Evolutionary conservation across 2,797 vertebrate genomes (phyloP).

Genomic region (Epinephelus malabaricus): DNA sequence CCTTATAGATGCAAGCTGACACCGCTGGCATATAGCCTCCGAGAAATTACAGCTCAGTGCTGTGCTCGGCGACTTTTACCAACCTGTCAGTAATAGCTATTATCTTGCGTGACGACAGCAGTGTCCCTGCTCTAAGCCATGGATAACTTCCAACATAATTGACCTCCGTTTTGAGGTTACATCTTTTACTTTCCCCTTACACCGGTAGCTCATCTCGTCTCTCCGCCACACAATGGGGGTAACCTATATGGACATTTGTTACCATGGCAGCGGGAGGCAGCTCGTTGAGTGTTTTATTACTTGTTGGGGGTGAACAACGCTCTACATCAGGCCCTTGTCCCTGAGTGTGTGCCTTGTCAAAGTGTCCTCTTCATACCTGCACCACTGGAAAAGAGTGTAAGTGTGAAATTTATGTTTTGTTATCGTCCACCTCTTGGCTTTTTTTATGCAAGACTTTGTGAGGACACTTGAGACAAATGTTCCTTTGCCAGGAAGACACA

Average conservation of each 20-base stretch:
- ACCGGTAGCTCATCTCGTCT: constrained; percentile 49
- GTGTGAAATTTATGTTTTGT: constrained; percentile 59
- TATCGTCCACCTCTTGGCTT: constrained; percentile 10
- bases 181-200: constrained; percentile 63
- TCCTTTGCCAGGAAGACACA: background rate
- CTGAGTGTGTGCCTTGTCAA: constrained; percentile 62
- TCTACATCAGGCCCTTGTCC: constrained; percentile 71
- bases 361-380: constrained; percentile 51
- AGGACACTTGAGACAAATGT: constrained; percentile 41
- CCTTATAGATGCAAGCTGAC: constrained; percentile 71
- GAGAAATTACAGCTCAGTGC: constrained; percentile 66
- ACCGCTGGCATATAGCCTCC: constrained; percentile 63
- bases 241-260: constrained; percentile 71
- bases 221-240: constrained; percentile 1
- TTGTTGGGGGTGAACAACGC: constrained; percentile 57
- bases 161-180: constrained; percentile 72
- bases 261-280: constrained; percentile 66
- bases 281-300: constrained; percentile 70
- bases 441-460: constrained; percentile 5
- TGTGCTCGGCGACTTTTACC: constrained; percentile 64
- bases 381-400: constrained; percentile 17
- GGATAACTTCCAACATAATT: constrained; percentile 76
- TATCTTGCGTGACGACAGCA: constrained; percentile 66
- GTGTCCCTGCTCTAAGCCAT: constrained; percentile 64
- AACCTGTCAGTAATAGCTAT: constrained; percentile 74